phyloP scores from a whole-genome alignment of 2,888 invertebrate species.

The Odontomyia ornata region DNA sequence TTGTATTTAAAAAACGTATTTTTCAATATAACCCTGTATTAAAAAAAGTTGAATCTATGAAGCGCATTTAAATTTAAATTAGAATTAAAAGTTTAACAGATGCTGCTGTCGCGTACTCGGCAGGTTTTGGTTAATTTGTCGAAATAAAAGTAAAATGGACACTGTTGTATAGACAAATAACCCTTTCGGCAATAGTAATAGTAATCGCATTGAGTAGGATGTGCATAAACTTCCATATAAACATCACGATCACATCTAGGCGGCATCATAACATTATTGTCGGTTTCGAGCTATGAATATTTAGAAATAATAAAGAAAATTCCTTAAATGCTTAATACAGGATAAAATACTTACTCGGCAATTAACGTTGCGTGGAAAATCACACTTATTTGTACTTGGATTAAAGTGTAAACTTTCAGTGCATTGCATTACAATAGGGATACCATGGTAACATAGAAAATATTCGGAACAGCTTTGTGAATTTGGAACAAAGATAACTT shows the following conservation, averaged over 20 bases:
- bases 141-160: conserved; percentile 60
- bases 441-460: conserved; percentile 57
- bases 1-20: too few species aligned
- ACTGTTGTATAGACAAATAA: conserved; percentile 59
- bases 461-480: conserved; percentile 57
- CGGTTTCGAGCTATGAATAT: background rate
- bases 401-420: conserved; percentile 58
- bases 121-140: conserved; percentile 57
- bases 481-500: conserved; percentile 55
- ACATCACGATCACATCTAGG: conserved; percentile 55
- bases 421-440: conserved; percentile 56
- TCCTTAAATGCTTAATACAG: background rate
- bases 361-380: conserved; percentile 56
- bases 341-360: conserved; percentile 54
- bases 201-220: conserved; percentile 59
- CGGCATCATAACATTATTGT: background rate
- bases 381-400: conserved; percentile 56
- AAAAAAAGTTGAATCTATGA: too few species aligned
- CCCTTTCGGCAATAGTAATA: conserved; percentile 59
- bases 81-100: background rate
- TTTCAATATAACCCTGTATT: too few species aligned
- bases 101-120: background rate
- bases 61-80: background rate
- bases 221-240: conserved; percentile 56
- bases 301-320: background rate